Conservation (phyloP, 2,113 vertebrate genomes). For the Psophia crepitans region DNA sequence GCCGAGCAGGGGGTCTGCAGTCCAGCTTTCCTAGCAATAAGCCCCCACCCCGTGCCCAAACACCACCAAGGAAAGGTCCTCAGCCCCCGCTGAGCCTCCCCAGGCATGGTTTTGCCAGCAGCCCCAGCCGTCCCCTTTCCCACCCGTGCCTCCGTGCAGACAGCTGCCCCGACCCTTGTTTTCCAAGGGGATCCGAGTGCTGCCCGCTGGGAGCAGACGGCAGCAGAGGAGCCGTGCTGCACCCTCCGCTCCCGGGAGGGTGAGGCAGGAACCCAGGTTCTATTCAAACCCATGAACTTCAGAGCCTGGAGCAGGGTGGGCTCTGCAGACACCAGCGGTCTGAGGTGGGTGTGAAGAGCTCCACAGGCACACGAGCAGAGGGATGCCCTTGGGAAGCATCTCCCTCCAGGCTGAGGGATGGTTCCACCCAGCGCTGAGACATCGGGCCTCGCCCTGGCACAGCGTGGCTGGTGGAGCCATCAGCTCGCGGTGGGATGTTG, state of each 20-base stretch:
- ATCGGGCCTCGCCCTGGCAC: neutral
- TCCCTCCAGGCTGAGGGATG: neutral
- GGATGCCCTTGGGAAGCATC: neutral
- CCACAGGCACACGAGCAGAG: neutral
- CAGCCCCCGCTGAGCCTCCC: neutral
- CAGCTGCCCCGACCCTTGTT: neutral
- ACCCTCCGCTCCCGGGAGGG: neutral
- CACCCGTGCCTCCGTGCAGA: fast-evolving
- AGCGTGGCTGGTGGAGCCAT: neutral
- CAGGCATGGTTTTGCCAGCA: neutral
- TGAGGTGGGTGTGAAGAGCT: neutral
- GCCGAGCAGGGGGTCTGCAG: neutral
- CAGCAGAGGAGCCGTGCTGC: neutral
- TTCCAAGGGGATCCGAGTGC: neutral
- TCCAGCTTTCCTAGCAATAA: neutral
- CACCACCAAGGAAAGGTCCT: neutral
- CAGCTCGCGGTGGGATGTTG: neutral
- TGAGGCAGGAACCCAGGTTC: neutral
- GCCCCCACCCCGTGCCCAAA: neutral
- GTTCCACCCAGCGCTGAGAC: neutral
- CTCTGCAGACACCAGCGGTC: neutral
- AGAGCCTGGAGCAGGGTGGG: neutral
- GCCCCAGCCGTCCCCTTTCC: neutral
- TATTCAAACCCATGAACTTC: neutral
- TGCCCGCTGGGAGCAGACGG: fast-evolving